Percentiles rank a stretch among this genome's conserved stretches.
These are phyloP conservation scores for Poeciliopsis presidionis DNA, from an alignment of 2,797 vertebrate genomes.

Conservation along the genomic window DNA sequence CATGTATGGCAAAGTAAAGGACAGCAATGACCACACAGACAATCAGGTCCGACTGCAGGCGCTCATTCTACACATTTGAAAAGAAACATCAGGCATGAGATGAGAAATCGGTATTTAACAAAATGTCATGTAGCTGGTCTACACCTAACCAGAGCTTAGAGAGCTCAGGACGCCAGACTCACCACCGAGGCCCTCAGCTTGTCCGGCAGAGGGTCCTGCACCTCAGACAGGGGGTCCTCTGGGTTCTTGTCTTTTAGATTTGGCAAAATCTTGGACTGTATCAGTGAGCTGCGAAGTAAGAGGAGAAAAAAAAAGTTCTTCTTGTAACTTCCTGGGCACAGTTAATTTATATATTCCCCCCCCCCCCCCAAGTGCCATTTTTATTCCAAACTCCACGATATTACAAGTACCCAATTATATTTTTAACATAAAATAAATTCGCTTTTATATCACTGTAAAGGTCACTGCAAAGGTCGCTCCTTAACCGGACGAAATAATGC, in stretches of 20 bases:
- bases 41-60: slow-evolving; percentile 96
- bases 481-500: neutral
- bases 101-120: slow-evolving; percentile 8
- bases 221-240: slow-evolving; percentile 95
- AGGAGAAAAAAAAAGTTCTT: neutral
- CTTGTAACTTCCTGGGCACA: neutral
- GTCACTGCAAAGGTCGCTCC: neutral
- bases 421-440: neutral
- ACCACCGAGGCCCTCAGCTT: slow-evolving; percentile 97
- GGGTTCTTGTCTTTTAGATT: slow-evolving; percentile 95
- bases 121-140: neutral
- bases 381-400: neutral
- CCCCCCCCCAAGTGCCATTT: no score
- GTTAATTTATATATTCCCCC: no score
- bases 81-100: slow-evolving; percentile 22
- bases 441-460: neutral
- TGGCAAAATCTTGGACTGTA: slow-evolving; percentile 95
- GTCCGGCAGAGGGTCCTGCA: slow-evolving; percentile 97
- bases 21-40: slow-evolving; percentile 94
- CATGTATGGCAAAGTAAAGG: slow-evolving; percentile 97
- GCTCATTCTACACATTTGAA: slow-evolving; percentile 86
- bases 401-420: neutral
- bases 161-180: slow-evolving; percentile 59
- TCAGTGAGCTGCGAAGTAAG: slow-evolving; percentile 85
- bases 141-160: neutral